Evolutionary conservation across 2,888 invertebrate species (phyloP), one percentile per base, ranked within the genome.

Genomic region (Cephus sareptanus): DNA sequence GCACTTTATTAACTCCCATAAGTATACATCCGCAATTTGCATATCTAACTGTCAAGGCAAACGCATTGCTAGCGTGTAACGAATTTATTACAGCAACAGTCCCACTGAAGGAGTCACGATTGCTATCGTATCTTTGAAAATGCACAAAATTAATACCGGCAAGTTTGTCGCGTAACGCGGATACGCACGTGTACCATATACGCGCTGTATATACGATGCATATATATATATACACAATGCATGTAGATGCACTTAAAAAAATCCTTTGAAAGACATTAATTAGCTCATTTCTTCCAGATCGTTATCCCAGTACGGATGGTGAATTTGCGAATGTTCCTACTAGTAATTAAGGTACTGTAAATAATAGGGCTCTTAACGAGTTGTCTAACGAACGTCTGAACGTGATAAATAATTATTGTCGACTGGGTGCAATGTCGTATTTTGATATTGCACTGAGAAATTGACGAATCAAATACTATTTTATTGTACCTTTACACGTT

Each of bases 271-370:
- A 56, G 56, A 56, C 56, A 56, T 56, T 56, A 56, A 56, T 56
- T 56, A 15, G 56, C 56, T 56, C 56, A 23, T 56, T 56, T 56
- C 56, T 56, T 56, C 56, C 23, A 56, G 56, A 56, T 56, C 56
- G 56, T 56, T 56, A 56, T 56, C 56, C 23, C 23, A 56, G 56
- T 56, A 56, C 23, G 2, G 56, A 56, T 56, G 56, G 56, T 56
- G 56, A 23, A 9, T 56, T 9, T 23, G 56, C 56, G 23, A 81
- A 82, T 76, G 84, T 84, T 84, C 84, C 84, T 83, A 82, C 37
- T 84, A 84, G 75, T 33, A 76, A 70, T 77, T 79, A 79, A 79
- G 76, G 34, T 33, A 37, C 23, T 79, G 79, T 79, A 79, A 76
- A 79, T 79, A 79, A 74, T 70, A 69, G 56, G 56, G 56, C 56